Evolutionary conservation across 2,888 invertebrate genomes (phyloP), one percentile per base, ranked within the genome.

Genomic region (Melanotus villosus): DNA sequence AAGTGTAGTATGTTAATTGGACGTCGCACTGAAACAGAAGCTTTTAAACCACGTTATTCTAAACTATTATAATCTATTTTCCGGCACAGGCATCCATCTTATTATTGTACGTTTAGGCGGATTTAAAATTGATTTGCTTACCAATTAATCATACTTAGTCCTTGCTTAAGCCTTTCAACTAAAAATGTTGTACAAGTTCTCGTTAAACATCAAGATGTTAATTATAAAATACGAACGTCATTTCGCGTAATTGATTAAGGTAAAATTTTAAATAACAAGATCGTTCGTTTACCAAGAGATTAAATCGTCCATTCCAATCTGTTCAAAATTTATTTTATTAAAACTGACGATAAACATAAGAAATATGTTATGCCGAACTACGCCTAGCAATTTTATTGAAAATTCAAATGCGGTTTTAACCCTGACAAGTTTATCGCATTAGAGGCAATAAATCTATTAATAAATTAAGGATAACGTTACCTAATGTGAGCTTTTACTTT

Each of bases 51-150:
- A 52, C 5, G 23, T 47, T 47, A 23, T 47, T 47, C 47, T 47
- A 43, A 43, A 47, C 47, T 23, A 47, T 47, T 47, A 47, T 47
- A 47, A 47, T 47, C 19, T 23, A 23, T 47, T 47, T 47, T 2
- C 47, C 30, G 52, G 30, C 52, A 32, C 34, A 18, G 52, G 52
- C 52, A 52, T 52, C 52, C 52, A 52, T 52, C 52, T 52, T 52
- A n/a, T 12, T 30, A 23, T 32, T 26, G 52, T 10, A 26, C 52
- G 52, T 52, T 18, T 32, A 47, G 30, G 12, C 52, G 10, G 5
- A 52, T 52, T 16, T 30, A 32, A 52, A 52, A 32, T 32, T 32
- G 52, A 52, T 32, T 52, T 32, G 52, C 32, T 32, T 23, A 52
- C 52, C 52, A 52, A 52, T 52, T 52, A 52, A 52, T 52, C 52